These are phyloP conservation scores for Syngnathoides biaculeatus DNA, from an alignment of 2,113 vertebrate genomes.

Conservation along the genomic window DNA sequence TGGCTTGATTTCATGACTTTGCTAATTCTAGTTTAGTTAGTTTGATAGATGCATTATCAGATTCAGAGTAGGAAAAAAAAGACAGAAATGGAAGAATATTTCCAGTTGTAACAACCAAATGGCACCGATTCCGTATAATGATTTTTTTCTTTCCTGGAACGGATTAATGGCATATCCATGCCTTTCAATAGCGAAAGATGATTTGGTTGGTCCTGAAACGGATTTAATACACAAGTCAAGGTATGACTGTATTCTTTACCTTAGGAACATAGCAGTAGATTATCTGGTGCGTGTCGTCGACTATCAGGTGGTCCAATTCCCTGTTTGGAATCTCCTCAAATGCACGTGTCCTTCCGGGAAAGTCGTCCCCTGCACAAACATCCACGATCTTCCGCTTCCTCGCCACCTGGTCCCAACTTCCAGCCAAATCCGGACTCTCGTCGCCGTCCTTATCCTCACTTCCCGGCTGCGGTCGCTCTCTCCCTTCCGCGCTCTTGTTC, in stretches of 20 bases:
- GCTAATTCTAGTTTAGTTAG: too few relatives aligned
- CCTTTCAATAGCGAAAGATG: too few relatives aligned
- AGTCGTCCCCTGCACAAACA: conserved; percentile 77
- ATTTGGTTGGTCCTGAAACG: too few relatives aligned
- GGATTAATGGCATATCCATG: too few relatives aligned
- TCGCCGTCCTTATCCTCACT: conserved; percentile 21
- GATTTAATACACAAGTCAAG: too few relatives aligned
- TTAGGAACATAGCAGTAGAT: conserved; percentile 96
- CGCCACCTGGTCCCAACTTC: conserved; percentile 66
- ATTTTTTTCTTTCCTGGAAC: too few relatives aligned
- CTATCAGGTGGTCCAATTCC: conserved; percentile 77
- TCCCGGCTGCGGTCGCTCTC: not conserved
- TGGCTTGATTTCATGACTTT: too few relatives aligned
- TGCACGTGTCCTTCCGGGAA: conserved; percentile 72
- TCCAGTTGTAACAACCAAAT: too few relatives aligned
- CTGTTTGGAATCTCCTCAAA: conserved; percentile 84
- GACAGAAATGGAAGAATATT: too few relatives aligned
- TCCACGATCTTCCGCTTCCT: conserved; percentile 77
- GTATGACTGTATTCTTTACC: conserved; percentile 50
- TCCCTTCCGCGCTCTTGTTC: not conserved
- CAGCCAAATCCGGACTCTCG: not conserved
- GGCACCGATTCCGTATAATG: too few relatives aligned
- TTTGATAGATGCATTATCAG: too few relatives aligned
- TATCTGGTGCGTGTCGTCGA: conserved; percentile 88
- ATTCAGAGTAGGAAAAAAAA: too few relatives aligned